Evolutionary conservation across 2,113 vertebrate species (phyloP).

Genomic region (Paratilapia polleni): DNA sequence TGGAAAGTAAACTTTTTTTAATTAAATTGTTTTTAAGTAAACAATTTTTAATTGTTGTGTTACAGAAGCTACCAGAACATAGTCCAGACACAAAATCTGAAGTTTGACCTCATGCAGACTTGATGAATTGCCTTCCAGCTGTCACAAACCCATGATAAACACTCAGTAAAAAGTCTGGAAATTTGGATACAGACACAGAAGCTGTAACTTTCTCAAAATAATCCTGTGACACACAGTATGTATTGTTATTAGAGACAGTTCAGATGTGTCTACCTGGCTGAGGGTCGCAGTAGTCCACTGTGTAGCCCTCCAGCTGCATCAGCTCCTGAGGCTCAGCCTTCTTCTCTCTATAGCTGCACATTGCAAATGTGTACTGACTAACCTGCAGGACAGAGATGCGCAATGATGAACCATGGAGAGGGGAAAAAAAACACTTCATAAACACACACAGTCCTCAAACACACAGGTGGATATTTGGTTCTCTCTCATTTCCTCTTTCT

Average conservation of each 20-base stretch:
- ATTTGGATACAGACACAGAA: too few relatives aligned
- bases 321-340: slow-evolving; percentile 97
- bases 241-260: background rate
- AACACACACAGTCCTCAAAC: background rate
- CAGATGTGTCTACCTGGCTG: slow-evolving; percentile 83
- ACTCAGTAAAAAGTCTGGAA: too few relatives aligned
- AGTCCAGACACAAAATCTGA: too few relatives aligned
- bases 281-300: slow-evolving; percentile 95
- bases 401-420: background rate
- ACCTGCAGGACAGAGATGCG: slow-evolving; percentile 80
- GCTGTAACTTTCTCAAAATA: too few relatives aligned
- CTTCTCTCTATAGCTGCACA: slow-evolving; percentile 99
- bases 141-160: too few relatives aligned
- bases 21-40: too few relatives aligned
- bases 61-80: too few relatives aligned
- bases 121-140: too few relatives aligned
- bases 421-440: background rate
- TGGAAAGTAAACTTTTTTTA: too few relatives aligned
- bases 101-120: too few relatives aligned
- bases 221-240: background rate
- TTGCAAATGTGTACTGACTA: slow-evolving; percentile 98
- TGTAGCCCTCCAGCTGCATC: slow-evolving; percentile 98
- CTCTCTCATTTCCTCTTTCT: background rate
- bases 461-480: background rate
- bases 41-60: too few relatives aligned